Base-by-base conservation (phyloP, 2,888 invertebrate species). In the Dermolepida albohirtum region DNA sequence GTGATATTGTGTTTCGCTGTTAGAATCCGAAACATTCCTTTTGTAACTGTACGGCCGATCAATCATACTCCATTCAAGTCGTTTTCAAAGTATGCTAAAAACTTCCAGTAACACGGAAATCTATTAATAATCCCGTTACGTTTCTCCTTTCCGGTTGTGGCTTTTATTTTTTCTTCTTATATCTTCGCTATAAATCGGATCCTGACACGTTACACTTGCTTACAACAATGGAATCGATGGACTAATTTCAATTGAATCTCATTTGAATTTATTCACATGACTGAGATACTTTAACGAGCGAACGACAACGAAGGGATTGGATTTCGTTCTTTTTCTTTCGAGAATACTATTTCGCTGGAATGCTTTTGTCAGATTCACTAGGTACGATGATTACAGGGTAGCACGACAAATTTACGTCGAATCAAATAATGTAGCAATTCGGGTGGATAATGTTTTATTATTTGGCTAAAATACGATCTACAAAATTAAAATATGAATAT, bases 21-120 rank as follows among this genome's bases (percentile, higher is more conserved):
- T 52, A 51, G 51, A 43, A 29, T 64, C 16, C 41, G 64, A 43
- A 64, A 64, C 51, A 22, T 41, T 43, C 43, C 63, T 39, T 43
- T 64, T 52, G 41, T 43, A 64, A 52, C 64, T 47, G 63, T 62
- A 52, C 64, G 27, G 22, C 52, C 64, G 12, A 64, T 64, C 64
- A 43, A 64, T 64, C 64, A 52, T 64, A 34, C 12, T 40, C 29
- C 27, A 27, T 44, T 49, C 49, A 39, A 39, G 14, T 55, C 59
- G 29, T 44, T 59, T 22, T 49, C 64, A 39, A 29, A 39, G 57
- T 16, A 39, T 40, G 40, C 44, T 49, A 65, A 65, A 65, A 64
- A 64, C 64, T 55, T 55, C 65, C 65, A 39, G 34, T 47, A 55
- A 65, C 55, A 55, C 55, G 65, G 47, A 65, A 44, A 65, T 65